These are phyloP conservation scores for Drosophila dunni DNA, from an alignment of 1,140 invertebrate species.

Conservation along the genomic window DNA sequence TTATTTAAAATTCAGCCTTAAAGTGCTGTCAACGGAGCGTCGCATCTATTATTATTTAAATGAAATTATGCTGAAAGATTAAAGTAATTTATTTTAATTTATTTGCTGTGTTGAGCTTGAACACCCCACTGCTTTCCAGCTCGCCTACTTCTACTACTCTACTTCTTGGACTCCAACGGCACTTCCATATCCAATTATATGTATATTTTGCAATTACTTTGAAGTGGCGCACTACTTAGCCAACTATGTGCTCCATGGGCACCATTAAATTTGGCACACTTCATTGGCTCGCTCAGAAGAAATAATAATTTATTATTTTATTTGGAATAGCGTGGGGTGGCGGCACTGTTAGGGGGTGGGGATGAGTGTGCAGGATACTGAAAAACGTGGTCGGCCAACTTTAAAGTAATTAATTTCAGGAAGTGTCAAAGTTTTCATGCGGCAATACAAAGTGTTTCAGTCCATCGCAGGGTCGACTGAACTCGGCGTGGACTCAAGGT, in stretches of 20 bases:
- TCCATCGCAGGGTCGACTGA: conserved; percentile 20
- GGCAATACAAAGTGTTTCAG: conserved; percentile 62
- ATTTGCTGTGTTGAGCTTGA: conserved; percentile 59
- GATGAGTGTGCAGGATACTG: conserved; percentile 14
- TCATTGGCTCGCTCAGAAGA: conserved; percentile 72
- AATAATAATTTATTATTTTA: conserved; percentile 83
- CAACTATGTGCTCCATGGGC: conserved; percentile 70
- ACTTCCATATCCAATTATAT: neutral
- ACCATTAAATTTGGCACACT: conserved; percentile 80
- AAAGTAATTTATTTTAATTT: conserved; percentile 73
- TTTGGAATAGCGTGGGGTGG: conserved; percentile 36
- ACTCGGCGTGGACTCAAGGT: neutral
- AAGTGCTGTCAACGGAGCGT: conserved; percentile 43
- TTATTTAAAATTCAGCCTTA: conserved; percentile 36
- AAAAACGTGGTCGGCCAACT: conserved; percentile 47
- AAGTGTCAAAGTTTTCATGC: conserved; percentile 76
- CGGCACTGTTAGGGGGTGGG: too few relatives aligned
- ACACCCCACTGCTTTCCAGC: neutral
- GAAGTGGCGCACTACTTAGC: conserved; percentile 69
- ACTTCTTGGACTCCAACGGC: neutral
- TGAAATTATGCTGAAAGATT: conserved; percentile 75
- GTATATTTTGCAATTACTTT: conserved; percentile 74
- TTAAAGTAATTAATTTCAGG: conserved; percentile 81
- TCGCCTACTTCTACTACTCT: too few relatives aligned
- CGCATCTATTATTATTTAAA: conserved; percentile 69